phyloP scores from a whole-genome alignment of 2,888 invertebrate species.

The Drosophila monieri region DNA sequence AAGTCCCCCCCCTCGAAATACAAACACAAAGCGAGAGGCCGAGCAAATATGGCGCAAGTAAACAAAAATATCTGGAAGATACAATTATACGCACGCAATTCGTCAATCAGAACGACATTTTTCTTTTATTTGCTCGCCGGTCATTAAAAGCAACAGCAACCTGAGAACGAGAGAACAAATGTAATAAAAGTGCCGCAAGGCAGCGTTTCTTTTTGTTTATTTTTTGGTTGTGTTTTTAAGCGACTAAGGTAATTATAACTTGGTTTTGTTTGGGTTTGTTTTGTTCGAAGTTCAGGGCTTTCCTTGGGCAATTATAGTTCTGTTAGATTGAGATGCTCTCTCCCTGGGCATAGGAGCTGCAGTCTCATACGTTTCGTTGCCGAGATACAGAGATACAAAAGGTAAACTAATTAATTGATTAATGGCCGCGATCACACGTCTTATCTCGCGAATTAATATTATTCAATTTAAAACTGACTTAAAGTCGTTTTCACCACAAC shows the following conservation, averaged over 20 bases:
- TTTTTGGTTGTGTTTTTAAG: slow-evolving; percentile 40
- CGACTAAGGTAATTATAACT: slow-evolving; percentile 49
- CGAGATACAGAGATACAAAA: slow-evolving; percentile 37
- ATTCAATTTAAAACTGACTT: slow-evolving; percentile 81
- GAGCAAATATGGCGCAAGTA: slow-evolving; percentile 73
- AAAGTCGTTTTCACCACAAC: slow-evolving; percentile 83
- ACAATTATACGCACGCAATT: slow-evolving; percentile 84
- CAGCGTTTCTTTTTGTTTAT: slow-evolving; percentile 63
- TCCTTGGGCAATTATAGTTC: slow-evolving; percentile 73
- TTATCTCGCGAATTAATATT: slow-evolving; percentile 82
- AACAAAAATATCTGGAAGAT: slow-evolving; percentile 78
- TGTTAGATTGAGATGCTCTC: slow-evolving; percentile 46
- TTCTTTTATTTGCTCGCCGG: slow-evolving; percentile 78
- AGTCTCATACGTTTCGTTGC: slow-evolving; percentile 9
- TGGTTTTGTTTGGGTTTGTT: slow-evolving; percentile 62
- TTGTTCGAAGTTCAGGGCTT: slow-evolving; percentile 60
- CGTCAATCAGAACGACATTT: slow-evolving; percentile 83
- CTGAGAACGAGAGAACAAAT: slow-evolving; percentile 49
- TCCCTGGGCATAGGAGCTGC: slow-evolving; percentile 16
- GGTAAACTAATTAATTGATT: slow-evolving; percentile 82
- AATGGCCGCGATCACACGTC: slow-evolving; percentile 76
- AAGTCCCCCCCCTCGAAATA: slow-evolving; percentile 17
- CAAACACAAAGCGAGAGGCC: slow-evolving; percentile 36
- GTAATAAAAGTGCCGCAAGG: slow-evolving; percentile 79
- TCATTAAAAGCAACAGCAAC: slow-evolving; percentile 60